Percentiles rank a stretch among this genome's conserved stretches.
Conservation (phyloP, 2,888 invertebrate species). For the Synanthedon formicaeformis region DNA sequence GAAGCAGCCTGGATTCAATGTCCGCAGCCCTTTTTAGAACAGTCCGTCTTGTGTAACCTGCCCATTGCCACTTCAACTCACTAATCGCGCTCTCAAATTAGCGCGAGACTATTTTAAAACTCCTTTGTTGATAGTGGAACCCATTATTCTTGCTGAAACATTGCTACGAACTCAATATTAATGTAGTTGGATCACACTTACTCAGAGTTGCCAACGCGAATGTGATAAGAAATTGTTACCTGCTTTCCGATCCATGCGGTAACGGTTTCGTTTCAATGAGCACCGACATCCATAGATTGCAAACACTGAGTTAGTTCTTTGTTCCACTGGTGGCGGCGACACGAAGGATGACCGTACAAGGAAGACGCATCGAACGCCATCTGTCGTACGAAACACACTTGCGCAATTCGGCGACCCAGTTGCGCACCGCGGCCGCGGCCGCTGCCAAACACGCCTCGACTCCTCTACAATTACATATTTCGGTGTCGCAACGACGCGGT, state of each 20-base stretch:
- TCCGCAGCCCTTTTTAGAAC: too few species aligned
- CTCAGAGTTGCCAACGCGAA: constrained; percentile 7
- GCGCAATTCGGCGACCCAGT: constrained; percentile 61
- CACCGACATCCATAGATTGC: too few species aligned
- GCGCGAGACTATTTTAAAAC: not conserved
- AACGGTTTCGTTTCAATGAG: too few species aligned
- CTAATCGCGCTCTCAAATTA: too few species aligned
- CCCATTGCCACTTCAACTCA: too few species aligned
- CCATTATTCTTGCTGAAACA: not conserved
- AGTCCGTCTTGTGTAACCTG: too few species aligned
- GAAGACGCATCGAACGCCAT: constrained; percentile 59
- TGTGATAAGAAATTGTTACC: constrained; percentile 12
- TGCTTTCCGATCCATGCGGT: constrained; percentile 7
- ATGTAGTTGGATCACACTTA: constrained; percentile 8
- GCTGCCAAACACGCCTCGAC: constrained; percentile 64
- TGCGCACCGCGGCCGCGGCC: constrained; percentile 45
- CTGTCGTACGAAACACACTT: constrained; percentile 51
- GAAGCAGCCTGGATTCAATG: too few species aligned
- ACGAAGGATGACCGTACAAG: constrained; percentile 37
- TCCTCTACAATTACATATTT: constrained; percentile 69
- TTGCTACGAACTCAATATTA: not conserved
- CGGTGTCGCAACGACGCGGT: constrained; percentile 64
- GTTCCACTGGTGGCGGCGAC: not conserved
- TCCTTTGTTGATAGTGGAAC: not conserved
- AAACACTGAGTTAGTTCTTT: not conserved